phyloP scores from a whole-genome alignment of 2,797 vertebrate species.

The Silurus aristotelis region DNA sequence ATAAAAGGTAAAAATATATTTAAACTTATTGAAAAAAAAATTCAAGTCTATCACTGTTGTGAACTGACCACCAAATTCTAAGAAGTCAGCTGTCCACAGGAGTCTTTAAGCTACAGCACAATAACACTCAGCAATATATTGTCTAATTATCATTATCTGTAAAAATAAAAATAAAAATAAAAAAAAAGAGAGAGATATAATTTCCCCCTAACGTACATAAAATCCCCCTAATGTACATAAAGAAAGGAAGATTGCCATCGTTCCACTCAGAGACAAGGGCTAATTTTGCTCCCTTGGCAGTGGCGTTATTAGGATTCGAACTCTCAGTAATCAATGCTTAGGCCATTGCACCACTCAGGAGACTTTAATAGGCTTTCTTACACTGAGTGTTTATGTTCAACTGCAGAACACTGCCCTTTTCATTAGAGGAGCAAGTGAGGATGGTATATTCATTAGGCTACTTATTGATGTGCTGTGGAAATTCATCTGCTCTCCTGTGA shows the following conservation, averaged over 20 bases:
- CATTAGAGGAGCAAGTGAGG: not conserved
- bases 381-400: not conserved
- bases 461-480: not conserved
- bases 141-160: too few relatives aligned
- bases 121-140: too few relatives aligned
- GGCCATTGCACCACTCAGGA: not conserved
- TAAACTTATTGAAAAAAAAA: too few relatives aligned
- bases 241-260: not conserved
- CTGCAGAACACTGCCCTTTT: not conserved
- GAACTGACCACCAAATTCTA: too few relatives aligned
- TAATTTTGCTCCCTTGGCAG: not conserved
- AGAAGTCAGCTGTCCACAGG: too few relatives aligned
- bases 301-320: not conserved
- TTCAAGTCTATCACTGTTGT: too few relatives aligned
- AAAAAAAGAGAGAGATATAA: too few relatives aligned
- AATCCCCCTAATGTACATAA: not conserved
- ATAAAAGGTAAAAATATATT: too few relatives aligned
- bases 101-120: too few relatives aligned
- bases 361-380: not conserved
- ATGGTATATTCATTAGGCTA: not conserved
- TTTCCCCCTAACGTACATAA: too few relatives aligned
- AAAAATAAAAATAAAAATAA: too few relatives aligned
- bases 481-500: slow-evolving; percentile 8
- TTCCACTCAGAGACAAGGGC: not conserved
- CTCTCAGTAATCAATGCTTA: not conserved